Evolutionary conservation across 2,797 vertebrate species (phyloP), one percentile per base, ranked within the genome.

Genomic region (Sebastes goodei): DNA sequence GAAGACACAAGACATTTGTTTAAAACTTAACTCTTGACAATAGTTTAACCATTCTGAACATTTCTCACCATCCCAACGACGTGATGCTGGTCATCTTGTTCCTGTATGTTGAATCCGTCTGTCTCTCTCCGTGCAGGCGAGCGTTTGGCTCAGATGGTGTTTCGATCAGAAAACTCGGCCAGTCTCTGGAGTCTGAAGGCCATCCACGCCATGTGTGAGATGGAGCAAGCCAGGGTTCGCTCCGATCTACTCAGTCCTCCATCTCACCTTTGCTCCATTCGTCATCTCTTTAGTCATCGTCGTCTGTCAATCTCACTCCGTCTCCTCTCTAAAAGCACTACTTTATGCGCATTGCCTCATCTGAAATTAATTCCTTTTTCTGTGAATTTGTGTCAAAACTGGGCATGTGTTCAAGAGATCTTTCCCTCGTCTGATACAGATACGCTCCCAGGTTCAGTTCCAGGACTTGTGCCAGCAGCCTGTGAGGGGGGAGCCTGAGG

Each of bases 141-240:
- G 56, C 92, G 6, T 95, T 97, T 97, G 81, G 97, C 98, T 80
- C 97, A 98, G 94, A 94, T 99, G 94, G 98, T 99, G 86, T 99
- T 99, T 93, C 97, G 98, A 94, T 99, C 98, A 70, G 98, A 97
- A 92, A 98, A 97, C 81, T 97, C 97, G 6, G 98, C 97, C 88
- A 99, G 98, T 92, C 97, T 99, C 84, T 99, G 98, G 98, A 99
- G 98, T 89, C 94, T 99, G 84, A 97, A 97, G 76, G 97, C 98
- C 74, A 98, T 99, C 94, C 96, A 97, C 69, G 96, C 98, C 91
- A 99, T 99, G 98, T 99, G 98, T 89, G 97, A 97, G 92, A 98
- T 99, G 90, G 98, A 99, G 89, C 96, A 97, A 89, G 96, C 97
- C 76, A 97, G 97, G 97, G 98, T 99, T 90, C 90, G 96, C 86